Conservation (phyloP, 2,113 vertebrate genomes). For the Melanostigma gelatinosum region DNA sequence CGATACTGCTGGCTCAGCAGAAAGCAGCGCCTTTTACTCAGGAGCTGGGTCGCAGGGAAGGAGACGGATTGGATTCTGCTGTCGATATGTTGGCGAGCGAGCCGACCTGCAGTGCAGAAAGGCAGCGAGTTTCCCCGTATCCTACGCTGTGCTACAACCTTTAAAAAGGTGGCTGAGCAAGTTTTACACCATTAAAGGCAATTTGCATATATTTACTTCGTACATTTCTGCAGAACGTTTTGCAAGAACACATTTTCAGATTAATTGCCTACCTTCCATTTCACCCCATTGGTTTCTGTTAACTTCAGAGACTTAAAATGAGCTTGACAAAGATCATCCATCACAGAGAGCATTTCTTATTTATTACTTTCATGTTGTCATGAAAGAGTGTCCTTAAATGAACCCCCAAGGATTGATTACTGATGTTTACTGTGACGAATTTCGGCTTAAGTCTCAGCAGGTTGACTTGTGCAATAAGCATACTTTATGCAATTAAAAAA, state of each 20-base stretch:
- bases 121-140: background rate
- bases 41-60: conserved; percentile 40
- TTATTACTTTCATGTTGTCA: background rate
- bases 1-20: conserved; percentile 56
- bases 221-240: conserved; percentile 27
- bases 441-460: conserved; percentile 16
- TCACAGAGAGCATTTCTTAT: conserved; percentile 10
- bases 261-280: conserved; percentile 25
- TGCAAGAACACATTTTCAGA: conserved; percentile 29
- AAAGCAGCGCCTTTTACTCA: conserved; percentile 53
- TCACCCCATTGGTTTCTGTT: conserved; percentile 25
- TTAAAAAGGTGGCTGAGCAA: conserved; percentile 33
- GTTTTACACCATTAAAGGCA: conserved; percentile 50
- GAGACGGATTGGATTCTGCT: conserved; percentile 52
- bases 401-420: background rate
- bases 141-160: conserved; percentile 35
- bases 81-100: conserved; percentile 47
- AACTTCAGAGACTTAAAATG: conserved; percentile 11
- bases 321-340: background rate
- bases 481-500: background rate
- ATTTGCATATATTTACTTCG: conserved; percentile 43
- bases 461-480: background rate
- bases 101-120: conserved; percentile 44
- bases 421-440: background rate
- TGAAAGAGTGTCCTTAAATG: conserved; percentile 31